Conservation (phyloP, 2,888 invertebrate species). For the Itoplectis maculator region DNA sequence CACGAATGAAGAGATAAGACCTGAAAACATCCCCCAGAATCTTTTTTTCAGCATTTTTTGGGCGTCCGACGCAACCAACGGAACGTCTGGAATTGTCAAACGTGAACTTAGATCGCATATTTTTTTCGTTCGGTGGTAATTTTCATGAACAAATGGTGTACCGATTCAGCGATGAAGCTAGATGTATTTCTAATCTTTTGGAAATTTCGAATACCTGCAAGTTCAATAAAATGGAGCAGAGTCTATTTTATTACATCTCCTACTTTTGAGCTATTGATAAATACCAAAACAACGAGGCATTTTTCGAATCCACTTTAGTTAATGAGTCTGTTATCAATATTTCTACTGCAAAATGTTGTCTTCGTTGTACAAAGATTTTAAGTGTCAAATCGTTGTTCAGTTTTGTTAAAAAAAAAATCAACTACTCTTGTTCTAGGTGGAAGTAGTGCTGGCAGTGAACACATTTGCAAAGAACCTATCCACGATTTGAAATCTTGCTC, state of each 20-base stretch:
- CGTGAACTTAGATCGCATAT: neutral
- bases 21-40: constrained; percentile 8
- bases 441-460: constrained; percentile 85
- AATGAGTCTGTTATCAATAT: neutral
- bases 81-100: neutral
- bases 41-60: constrained; percentile 15
- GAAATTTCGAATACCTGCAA: neutral
- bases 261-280: neutral
- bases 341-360: neutral
- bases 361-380: neutral
- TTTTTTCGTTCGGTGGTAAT: neutral
- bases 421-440: constrained; percentile 78
- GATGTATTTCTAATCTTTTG: neutral
- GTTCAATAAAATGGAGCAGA: neutral
- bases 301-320: neutral
- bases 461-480: constrained; percentile 83
- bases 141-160: neutral
- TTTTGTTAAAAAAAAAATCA: neutral
- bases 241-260: neutral
- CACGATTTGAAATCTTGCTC: constrained; percentile 83
- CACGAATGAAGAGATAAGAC: neutral
- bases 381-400: neutral
- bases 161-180: neutral
- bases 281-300: too few relatives aligned
- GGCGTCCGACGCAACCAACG: neutral